These are phyloP conservation scores for Lutjanus argentimaculatus DNA, from an alignment of 2,797 vertebrate species.

Conservation along the genomic window DNA sequence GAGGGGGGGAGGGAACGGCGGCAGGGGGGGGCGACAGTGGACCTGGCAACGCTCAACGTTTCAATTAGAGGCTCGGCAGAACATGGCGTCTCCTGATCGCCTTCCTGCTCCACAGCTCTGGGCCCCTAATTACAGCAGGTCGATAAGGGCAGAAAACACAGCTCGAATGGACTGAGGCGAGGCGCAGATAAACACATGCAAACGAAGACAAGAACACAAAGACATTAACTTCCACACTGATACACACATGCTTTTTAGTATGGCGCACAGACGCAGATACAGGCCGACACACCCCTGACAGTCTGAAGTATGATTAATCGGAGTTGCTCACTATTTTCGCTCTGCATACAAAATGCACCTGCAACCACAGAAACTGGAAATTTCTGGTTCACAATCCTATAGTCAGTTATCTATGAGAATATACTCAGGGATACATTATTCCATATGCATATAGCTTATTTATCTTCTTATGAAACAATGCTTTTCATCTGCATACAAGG, in stretches of 20 bases:
- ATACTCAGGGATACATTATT: not conserved
- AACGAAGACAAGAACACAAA: slow-evolving; percentile 35
- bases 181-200: slow-evolving; percentile 56
- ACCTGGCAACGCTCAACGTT: slow-evolving; percentile 68
- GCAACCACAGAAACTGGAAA: not conserved
- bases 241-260: not conserved
- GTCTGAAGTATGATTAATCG: slow-evolving; percentile 35
- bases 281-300: slow-evolving; percentile 15
- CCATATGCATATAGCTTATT: slow-evolving; percentile 4
- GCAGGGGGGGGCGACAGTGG: slow-evolving; percentile 5
- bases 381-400: not conserved
- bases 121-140: slow-evolving; percentile 73
- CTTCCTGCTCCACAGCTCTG: slow-evolving; percentile 65
- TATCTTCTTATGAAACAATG: not conserved
- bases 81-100: slow-evolving; percentile 69
- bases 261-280: slow-evolving; percentile 6
- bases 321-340: not conserved
- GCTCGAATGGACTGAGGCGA: slow-evolving; percentile 53
- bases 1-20: not conserved
- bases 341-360: not conserved
- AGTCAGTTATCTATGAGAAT: not conserved
- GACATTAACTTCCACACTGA: slow-evolving; percentile 20
- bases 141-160: slow-evolving; percentile 72
- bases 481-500: not conserved
- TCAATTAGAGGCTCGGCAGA: slow-evolving; percentile 78